A percentile compares a stretch with the other conserved stretches of the same genome.
phyloP scores from a whole-genome alignment of 2,888 invertebrate genomes.

The Cepaea hortensis region DNA sequence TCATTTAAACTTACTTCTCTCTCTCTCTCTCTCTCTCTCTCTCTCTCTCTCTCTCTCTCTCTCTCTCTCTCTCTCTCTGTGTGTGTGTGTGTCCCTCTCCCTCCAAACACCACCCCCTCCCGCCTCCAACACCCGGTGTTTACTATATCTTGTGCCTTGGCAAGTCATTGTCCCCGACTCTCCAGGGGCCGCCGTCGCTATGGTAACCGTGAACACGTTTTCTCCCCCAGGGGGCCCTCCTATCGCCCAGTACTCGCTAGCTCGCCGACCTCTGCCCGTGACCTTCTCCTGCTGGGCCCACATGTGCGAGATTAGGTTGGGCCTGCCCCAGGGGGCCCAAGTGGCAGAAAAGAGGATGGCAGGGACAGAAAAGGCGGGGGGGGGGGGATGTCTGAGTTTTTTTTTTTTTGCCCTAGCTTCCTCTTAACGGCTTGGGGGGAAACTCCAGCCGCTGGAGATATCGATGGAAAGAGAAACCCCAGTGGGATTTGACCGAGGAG shows the following conservation, averaged over 20 bases:
- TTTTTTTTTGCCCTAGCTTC: too few species aligned
- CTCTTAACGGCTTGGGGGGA: background rate
- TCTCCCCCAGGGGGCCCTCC: constrained; percentile 41
- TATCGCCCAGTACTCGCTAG: constrained; percentile 33
- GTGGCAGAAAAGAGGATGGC: constrained; percentile 35
- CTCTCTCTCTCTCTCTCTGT: background rate
- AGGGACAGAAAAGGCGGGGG: background rate
- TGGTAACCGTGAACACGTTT: constrained; percentile 48
- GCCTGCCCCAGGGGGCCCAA: constrained; percentile 39
- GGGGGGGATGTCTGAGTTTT: too few species aligned
- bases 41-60: background rate
- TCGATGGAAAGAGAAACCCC: constrained; percentile 44
- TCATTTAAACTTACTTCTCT: too few species aligned
- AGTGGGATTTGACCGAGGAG: constrained; percentile 48
- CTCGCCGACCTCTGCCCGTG: constrained; percentile 27
- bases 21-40: background rate
- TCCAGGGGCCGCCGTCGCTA: constrained; percentile 55
- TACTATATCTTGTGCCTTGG: constrained; percentile 49
- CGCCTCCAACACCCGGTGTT: background rate
- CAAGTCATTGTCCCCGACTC: constrained; percentile 52
- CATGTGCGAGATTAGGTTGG: constrained; percentile 32
- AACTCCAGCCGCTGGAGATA: constrained; percentile 13
- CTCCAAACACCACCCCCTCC: background rate
- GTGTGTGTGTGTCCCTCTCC: background rate
- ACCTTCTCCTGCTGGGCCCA: constrained; percentile 35